phyloP scores from a whole-genome alignment of 2,113 vertebrate genomes.

The Oncorhynchus mykiss region DNA sequence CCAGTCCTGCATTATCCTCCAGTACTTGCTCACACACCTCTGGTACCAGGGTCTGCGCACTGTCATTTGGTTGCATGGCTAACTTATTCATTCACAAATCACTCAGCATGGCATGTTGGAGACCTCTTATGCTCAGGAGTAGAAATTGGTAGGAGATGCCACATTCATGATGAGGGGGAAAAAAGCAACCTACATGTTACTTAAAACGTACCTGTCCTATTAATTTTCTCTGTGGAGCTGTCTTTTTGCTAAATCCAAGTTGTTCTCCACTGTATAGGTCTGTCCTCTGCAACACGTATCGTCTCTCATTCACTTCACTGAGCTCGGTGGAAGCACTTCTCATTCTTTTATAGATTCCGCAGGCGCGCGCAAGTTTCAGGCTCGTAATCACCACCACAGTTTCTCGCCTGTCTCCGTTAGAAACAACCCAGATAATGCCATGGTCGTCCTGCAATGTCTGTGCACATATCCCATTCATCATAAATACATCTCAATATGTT shows the following conservation, averaged over 20 bases:
- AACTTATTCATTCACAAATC: conserved; percentile 40
- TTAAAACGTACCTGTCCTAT: not conserved
- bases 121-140: not conserved
- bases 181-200: conserved; percentile 20
- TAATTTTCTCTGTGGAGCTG: not conserved
- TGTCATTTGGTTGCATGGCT: conserved; percentile 61
- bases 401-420: not conserved
- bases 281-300: conserved; percentile 5
- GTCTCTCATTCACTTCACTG: conserved; percentile 27
- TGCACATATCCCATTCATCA: not conserved
- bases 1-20: conserved; percentile 47
- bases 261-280: not conserved
- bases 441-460: not conserved
- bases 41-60: conserved; percentile 10
- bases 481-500: not conserved
- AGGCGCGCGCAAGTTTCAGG: conserved; percentile 46
- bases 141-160: not conserved
- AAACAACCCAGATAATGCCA: not conserved
- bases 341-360: conserved; percentile 66
- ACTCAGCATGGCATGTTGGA: not conserved
- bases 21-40: conserved; percentile 52
- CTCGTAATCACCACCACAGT: not conserved
- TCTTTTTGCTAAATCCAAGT: not conserved
- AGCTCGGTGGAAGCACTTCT: conserved; percentile 42
- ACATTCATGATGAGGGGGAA: not conserved